Conservation (phyloP, 2,797 vertebrate species). For the Arrhamphus sclerolepis region DNA sequence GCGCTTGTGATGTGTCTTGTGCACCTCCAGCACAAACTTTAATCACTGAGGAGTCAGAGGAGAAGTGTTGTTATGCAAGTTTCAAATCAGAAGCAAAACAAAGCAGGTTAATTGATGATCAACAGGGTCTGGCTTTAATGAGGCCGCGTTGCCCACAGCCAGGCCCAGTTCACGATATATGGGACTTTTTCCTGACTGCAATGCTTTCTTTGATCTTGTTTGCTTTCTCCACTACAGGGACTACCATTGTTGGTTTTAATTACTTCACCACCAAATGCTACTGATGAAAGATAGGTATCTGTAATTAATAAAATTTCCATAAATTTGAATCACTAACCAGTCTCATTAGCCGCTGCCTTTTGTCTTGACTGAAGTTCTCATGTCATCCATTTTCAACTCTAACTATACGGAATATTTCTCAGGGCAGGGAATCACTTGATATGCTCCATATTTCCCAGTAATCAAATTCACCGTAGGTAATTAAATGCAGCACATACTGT, state of each 20-base stretch:
- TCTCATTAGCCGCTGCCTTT: slow-evolving; percentile 95
- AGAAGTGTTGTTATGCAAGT: slow-evolving; percentile 85
- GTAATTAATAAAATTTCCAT: slow-evolving; percentile 99
- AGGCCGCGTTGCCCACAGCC: slow-evolving; percentile 91
- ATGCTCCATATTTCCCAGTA: slow-evolving; percentile 80
- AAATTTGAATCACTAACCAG: slow-evolving; percentile 99
- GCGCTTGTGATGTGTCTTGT: slow-evolving; percentile 74
- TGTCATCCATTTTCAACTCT: slow-evolving; percentile 85
- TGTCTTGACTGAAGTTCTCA: slow-evolving; percentile 87
- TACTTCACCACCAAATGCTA: slow-evolving; percentile 96
- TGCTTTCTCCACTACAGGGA: slow-evolving; percentile 87
- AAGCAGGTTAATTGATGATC: slow-evolving; percentile 99
- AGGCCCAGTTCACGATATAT: slow-evolving; percentile 86
- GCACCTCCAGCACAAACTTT: slow-evolving; percentile 82
- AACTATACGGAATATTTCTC: slow-evolving; percentile 72
- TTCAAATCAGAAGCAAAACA: slow-evolving; percentile 93
- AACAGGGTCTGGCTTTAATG: slow-evolving; percentile 94
- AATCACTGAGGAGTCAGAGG: slow-evolving; percentile 83
- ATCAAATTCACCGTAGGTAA: slow-evolving; percentile 79
- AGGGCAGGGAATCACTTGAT: slow-evolving; percentile 77
- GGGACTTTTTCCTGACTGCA: slow-evolving; percentile 88
- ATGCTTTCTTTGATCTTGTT: slow-evolving; percentile 93
- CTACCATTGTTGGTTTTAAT: slow-evolving; percentile 97
- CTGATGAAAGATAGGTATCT: slow-evolving; percentile 99
- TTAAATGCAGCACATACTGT: slow-evolving; percentile 70